Percentiles rank a stretch among this genome's conserved stretches.
Conservation (phyloP, 2,797 vertebrate genomes). For the Hydrolagus colliei region DNA sequence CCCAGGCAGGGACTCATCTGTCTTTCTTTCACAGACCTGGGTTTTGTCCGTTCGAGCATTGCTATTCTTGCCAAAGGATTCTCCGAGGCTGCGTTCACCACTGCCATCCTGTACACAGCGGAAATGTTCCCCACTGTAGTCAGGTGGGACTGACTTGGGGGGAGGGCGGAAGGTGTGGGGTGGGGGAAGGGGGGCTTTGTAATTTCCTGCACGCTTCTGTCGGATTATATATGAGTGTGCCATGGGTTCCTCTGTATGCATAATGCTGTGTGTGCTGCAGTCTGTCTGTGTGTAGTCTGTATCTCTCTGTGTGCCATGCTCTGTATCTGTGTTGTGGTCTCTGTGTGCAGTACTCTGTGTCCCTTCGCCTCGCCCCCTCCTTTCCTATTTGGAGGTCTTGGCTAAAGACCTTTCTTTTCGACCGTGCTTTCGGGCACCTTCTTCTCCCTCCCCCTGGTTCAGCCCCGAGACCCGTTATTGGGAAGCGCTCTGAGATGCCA, state of each 20-base stretch:
- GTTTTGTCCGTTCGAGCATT: constrained; percentile 53
- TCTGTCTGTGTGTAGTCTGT: not conserved
- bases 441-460: too few relatives aligned
- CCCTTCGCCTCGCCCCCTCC: too few relatives aligned
- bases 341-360: not conserved
- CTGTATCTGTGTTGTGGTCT: not conserved
- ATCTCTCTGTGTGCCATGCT: not conserved
- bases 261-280: not conserved
- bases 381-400: too few relatives aligned
- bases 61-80: constrained; percentile 69
- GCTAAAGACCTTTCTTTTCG: too few relatives aligned
- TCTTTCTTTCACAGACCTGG: constrained; percentile 48
- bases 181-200: too few relatives aligned
- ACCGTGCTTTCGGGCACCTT: too few relatives aligned
- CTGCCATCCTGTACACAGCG: constrained; percentile 64
- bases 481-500: too few relatives aligned
- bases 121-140: constrained; percentile 83
- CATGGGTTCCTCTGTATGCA: not conserved
- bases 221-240: accelerated
- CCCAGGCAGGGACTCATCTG: not conserved
- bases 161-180: too few relatives aligned
- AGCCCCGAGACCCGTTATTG: too few relatives aligned
- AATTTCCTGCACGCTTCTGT: too few relatives aligned
- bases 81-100: constrained; percentile 69
- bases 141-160: constrained; percentile 42